Evolutionary conservation across 2,797 vertebrate genomes (phyloP).

Genomic region (Oreonectes daqikongensis): DNA sequence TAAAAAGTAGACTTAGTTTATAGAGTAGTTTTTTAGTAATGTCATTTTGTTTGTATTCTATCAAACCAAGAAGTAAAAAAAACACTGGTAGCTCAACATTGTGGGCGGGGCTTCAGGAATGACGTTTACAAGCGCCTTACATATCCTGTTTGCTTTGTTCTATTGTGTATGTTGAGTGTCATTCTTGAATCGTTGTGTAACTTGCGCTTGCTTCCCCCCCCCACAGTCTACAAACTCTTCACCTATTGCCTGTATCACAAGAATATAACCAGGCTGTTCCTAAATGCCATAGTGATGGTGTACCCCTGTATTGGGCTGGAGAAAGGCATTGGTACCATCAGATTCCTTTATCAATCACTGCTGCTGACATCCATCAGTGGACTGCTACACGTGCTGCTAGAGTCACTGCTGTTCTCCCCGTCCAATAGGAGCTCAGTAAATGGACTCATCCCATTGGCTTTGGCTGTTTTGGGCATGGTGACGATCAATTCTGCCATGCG

Average conservation of each 20-base stretch:
- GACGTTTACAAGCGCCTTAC: not conserved
- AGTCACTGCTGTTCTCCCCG: conserved; percentile 52
- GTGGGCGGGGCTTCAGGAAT: not conserved
- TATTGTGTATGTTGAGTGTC: not conserved
- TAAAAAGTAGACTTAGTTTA: too few relatives aligned
- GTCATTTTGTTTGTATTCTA: too few relatives aligned
- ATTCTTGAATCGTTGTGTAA: not conserved
- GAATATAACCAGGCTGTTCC: conserved; percentile 43
- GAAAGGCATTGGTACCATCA: conserved; percentile 58
- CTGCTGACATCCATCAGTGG: conserved; percentile 50
- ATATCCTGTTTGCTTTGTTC: not conserved
- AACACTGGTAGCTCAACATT: not conserved
- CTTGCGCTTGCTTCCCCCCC: not conserved
- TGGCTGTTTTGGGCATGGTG: conserved; percentile 56
- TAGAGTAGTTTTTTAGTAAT: too few relatives aligned
- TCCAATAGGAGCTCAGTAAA: conserved; percentile 42
- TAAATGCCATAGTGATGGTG: conserved; percentile 43
- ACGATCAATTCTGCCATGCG: conserved; percentile 56
- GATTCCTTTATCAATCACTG: conserved; percentile 54
- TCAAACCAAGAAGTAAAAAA: too few relatives aligned
- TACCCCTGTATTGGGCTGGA: conserved; percentile 57
- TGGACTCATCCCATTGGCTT: conserved; percentile 57
- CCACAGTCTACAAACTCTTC: conserved; percentile 62
- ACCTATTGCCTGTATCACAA: conserved; percentile 62
- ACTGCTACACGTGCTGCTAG: conserved; percentile 53